These are phyloP conservation scores for Erinaceus europaeus DNA, from an alignment of 2,113 vertebrate species.

Conservation along the genomic window DNA sequence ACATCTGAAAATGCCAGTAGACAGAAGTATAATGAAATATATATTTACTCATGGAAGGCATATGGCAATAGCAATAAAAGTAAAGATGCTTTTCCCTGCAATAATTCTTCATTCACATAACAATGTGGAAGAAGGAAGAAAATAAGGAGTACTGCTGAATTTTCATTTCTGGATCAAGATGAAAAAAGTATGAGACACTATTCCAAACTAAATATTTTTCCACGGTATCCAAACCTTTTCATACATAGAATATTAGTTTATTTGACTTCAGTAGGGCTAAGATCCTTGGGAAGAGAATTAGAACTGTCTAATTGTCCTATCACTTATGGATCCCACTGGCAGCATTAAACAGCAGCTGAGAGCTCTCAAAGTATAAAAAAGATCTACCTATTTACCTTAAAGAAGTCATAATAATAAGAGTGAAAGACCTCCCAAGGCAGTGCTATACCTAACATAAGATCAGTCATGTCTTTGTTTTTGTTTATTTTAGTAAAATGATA, in stretches of 20 bases:
- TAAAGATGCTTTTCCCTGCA: constrained; percentile 71
- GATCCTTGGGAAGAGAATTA: not conserved
- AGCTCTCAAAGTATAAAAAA: not conserved
- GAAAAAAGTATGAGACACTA: constrained; percentile 53
- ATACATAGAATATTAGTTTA: not conserved
- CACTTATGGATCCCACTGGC: not conserved
- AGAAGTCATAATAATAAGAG: not conserved
- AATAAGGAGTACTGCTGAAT: constrained; percentile 70
- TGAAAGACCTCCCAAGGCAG: not conserved
- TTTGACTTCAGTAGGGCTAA: not conserved
- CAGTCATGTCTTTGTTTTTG: not conserved
- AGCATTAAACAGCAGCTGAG: not conserved
- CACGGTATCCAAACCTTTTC: not conserved
- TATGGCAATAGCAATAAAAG: constrained; percentile 75
- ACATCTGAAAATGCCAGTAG: constrained; percentile 75
- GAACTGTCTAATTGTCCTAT: not conserved
- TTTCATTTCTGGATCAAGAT: constrained; percentile 58
- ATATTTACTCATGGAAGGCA: constrained; percentile 73
- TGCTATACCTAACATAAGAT: not conserved
- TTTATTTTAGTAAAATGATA: not conserved
- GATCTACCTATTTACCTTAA: not conserved
- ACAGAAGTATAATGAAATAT: constrained; percentile 65
- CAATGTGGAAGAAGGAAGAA: constrained; percentile 69
- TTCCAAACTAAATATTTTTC: constrained; percentile 18
- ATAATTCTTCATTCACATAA: constrained; percentile 78